Evolutionary conservation across 2,113 vertebrate species (phyloP).

Genomic region (Scytalopus superciliaris): DNA sequence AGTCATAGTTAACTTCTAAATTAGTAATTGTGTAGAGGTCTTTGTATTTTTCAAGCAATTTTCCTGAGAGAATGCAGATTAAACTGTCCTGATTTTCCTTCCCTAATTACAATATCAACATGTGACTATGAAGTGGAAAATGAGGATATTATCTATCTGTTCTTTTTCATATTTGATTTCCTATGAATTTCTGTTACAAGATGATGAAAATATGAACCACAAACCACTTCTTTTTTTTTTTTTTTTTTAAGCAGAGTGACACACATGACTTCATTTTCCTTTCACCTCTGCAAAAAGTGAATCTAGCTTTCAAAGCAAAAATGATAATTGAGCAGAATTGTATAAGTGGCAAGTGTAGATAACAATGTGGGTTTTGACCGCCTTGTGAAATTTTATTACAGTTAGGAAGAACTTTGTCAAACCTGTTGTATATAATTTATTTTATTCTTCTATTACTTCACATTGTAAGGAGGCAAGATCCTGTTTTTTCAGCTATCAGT

Average conservation of each 20-base stretch:
- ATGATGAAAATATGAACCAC: slow-evolving; percentile 63
- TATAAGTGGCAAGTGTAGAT: slow-evolving; percentile 65
- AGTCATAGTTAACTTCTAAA: background rate
- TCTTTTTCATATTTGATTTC: slow-evolving; percentile 28
- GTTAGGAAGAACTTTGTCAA: slow-evolving; percentile 72
- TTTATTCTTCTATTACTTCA: slow-evolving; percentile 63
- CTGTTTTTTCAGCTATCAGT: slow-evolving; percentile 75
- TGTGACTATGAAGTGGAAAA: background rate
- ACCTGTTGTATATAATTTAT: slow-evolving; percentile 56
- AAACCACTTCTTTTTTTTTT: background rate
- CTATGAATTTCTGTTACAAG: slow-evolving; percentile 56
- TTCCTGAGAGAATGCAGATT: background rate
- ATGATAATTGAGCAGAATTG: slow-evolving; percentile 51
- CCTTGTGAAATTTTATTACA: slow-evolving; percentile 63
- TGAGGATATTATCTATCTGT: background rate
- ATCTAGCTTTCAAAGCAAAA: slow-evolving; percentile 53
- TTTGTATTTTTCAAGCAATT: background rate
- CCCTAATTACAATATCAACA: background rate
- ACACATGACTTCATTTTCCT: slow-evolving; percentile 15
- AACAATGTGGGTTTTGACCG: slow-evolving; percentile 75
- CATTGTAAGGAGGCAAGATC: slow-evolving; percentile 61
- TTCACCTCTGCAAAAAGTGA: slow-evolving; percentile 38
- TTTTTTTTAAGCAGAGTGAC: background rate
- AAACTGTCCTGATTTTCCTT: background rate
- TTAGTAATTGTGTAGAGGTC: background rate